These are phyloP conservation scores for Melieria omissa DNA, from an alignment of 2,888 invertebrate genomes.

Conservation along the genomic window DNA sequence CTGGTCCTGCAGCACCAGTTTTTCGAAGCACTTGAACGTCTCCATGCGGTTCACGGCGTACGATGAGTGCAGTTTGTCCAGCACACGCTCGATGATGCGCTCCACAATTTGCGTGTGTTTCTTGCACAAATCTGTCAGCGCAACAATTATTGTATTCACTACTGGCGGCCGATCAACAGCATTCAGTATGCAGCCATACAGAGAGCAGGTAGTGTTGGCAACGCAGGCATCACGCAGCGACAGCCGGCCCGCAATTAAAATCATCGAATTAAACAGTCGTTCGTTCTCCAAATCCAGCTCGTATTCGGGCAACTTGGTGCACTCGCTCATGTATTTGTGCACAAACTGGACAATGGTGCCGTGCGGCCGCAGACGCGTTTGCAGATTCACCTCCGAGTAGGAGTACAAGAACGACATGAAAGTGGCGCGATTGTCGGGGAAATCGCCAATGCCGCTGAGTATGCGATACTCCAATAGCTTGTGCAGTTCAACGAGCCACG, in stretches of 20 bases:
- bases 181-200: conserved; percentile 51
- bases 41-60: conserved; percentile 60
- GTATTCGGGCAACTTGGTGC: conserved; percentile 53
- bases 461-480: conserved; percentile 51
- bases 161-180: conserved; percentile 62
- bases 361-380: conserved; percentile 52
- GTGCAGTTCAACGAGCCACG: conserved; percentile 58
- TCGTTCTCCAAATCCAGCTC: conserved; percentile 61
- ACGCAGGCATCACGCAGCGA: conserved; percentile 55
- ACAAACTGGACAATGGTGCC: conserved; percentile 54
- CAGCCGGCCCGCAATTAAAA: conserved; percentile 59
- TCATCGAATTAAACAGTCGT: conserved; percentile 63
- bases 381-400: conserved; percentile 61
- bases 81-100: conserved; percentile 55
- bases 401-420: conserved; percentile 59
- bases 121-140: conserved; percentile 62
- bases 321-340: conserved; percentile 58
- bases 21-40: conserved; percentile 62
- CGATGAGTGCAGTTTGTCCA: conserved; percentile 59
- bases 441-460: conserved; percentile 51
- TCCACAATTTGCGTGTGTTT: conserved; percentile 63
- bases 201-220: conserved; percentile 51
- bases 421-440: conserved; percentile 55
- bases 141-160: conserved; percentile 62
- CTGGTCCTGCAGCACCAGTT: conserved; percentile 62